phyloP scores from a whole-genome alignment of 2,113 vertebrate genomes.

The Elanus axillaris region DNA sequence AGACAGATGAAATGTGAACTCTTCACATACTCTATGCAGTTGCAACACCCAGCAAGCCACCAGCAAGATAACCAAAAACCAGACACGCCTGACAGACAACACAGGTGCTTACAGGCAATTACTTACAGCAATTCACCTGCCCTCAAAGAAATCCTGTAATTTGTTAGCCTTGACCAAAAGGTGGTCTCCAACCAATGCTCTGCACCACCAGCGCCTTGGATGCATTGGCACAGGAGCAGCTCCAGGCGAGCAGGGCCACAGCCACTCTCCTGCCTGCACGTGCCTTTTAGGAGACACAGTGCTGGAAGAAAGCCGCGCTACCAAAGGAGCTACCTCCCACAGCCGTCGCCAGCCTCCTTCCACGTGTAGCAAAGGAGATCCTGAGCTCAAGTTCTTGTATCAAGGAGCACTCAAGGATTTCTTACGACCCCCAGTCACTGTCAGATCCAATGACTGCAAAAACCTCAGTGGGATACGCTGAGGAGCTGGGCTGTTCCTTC shows the following conservation, averaged over 20 bases:
- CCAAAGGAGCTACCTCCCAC: not conserved
- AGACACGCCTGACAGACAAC: not conserved
- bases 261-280: fast-evolving
- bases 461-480: fast-evolving
- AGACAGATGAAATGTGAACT: not conserved
- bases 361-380: fast-evolving
- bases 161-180: not conserved
- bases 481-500: not conserved
- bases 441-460: not conserved
- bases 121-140: not conserved
- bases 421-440: not conserved
- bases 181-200: not conserved
- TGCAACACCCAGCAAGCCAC: not conserved
- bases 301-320: not conserved
- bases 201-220: not conserved
- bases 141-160: not conserved
- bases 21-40: not conserved
- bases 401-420: not conserved
- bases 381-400: not conserved
- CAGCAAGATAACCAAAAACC: constrained; percentile 5
- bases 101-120: not conserved
- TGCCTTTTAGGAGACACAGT: not conserved
- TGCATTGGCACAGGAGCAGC: not conserved
- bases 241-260: not conserved
- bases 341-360: not conserved